phyloP scores from a whole-genome alignment of 2,888 invertebrate genomes.

The Hydraecia micacea region DNA sequence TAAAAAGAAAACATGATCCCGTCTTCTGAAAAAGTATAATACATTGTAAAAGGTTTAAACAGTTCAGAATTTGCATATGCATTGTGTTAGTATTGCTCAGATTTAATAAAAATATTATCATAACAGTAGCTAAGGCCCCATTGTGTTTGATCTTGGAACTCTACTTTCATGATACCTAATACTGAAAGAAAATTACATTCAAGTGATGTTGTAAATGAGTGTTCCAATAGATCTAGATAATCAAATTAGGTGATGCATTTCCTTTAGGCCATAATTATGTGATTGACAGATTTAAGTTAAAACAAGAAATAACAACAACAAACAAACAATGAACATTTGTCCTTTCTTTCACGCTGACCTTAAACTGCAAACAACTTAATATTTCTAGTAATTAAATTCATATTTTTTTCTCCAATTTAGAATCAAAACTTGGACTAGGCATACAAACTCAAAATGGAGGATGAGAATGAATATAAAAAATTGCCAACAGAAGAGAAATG shows the following conservation, averaged over 20 bases:
- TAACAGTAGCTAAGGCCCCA: neutral
- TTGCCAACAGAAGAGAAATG: conserved; percentile 97
- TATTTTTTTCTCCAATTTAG: conserved; percentile 36
- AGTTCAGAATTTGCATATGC: neutral
- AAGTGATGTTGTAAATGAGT: neutral
- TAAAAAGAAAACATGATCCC: neutral
- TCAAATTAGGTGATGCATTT: neutral
- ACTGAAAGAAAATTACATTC: neutral
- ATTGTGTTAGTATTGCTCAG: neutral
- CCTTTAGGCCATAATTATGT: neutral
- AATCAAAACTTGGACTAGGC: conserved; percentile 64
- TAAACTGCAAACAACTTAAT: neutral
- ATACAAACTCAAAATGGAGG: conserved; percentile 91
- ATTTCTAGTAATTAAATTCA: neutral
- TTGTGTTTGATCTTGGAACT: neutral
- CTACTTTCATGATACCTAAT: neutral
- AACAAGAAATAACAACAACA: no score
- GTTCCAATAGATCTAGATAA: neutral
- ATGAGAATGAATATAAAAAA: conserved; percentile 96
- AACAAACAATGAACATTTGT: no score
- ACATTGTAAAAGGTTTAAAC: neutral
- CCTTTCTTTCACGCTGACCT: neutral
- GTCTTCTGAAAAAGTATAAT: neutral
- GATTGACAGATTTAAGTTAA: neutral
- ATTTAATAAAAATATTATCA: neutral